These are phyloP conservation scores for Monomorium pharaonis DNA, from an alignment of 1,140 invertebrate species.

Conservation along the genomic window DNA sequence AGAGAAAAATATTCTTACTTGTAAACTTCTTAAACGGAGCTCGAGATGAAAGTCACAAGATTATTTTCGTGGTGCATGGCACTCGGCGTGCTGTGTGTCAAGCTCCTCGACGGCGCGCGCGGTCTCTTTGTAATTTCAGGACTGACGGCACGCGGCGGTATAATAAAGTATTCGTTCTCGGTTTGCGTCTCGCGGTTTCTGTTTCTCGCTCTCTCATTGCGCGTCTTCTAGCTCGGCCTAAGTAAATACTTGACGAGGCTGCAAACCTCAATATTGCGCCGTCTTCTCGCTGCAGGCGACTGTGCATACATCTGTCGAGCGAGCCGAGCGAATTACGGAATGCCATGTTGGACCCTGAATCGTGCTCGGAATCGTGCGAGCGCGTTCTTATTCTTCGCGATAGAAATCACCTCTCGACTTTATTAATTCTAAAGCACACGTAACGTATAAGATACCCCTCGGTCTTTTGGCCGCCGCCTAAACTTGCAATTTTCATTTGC, in stretches of 20 bases:
- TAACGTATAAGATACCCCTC: neutral
- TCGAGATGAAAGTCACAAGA: neutral
- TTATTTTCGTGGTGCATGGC: conserved; percentile 3
- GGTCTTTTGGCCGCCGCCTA: neutral
- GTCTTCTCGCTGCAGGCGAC: conserved; percentile 43
- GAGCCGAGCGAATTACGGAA: conserved; percentile 41
- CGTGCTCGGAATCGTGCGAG: neutral
- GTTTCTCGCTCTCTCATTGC: conserved; percentile 52
- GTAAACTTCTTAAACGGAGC: neutral
- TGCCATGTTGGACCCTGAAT: conserved; percentile 27
- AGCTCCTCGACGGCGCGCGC: neutral
- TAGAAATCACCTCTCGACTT: neutral
- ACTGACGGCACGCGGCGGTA: neutral
- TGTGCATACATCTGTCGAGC: conserved; percentile 37
- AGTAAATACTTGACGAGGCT: conserved; percentile 67
- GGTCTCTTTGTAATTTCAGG: conserved; percentile 48
- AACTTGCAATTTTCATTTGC: neutral
- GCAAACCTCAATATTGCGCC: conserved; percentile 39
- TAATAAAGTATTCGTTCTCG: conserved; percentile 59
- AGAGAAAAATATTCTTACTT: neutral
- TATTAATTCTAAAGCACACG: neutral
- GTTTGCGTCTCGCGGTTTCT: conserved; percentile 33
- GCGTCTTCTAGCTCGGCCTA: conserved; percentile 48
- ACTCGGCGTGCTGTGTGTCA: neutral
- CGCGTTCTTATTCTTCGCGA: neutral